Conservation (phyloP, 2,113 vertebrate species). For the Myrmophylax atrothorax region DNA sequence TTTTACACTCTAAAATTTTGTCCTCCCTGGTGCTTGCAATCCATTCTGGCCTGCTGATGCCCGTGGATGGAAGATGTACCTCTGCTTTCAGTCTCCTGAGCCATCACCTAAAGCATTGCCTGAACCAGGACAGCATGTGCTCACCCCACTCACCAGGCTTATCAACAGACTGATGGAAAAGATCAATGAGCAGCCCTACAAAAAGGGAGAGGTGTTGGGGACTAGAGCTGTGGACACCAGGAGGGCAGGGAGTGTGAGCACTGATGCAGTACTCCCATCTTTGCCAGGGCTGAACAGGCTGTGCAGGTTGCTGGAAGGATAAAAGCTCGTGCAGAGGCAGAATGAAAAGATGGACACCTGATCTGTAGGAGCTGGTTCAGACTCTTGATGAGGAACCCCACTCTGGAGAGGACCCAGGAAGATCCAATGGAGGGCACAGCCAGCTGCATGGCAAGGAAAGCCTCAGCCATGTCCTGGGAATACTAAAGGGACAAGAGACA, state of each 20-base stretch:
- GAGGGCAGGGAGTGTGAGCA: not conserved
- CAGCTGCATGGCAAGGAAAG: not conserved
- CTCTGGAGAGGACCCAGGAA: not conserved
- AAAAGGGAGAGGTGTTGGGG: not conserved
- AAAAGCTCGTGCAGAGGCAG: accelerated
- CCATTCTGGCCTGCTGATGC: not conserved
- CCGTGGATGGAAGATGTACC: not conserved
- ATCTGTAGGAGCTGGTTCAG: not conserved
- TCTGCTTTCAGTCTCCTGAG: not conserved
- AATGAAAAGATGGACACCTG: not conserved
- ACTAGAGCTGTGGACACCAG: not conserved
- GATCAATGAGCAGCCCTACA: not conserved
- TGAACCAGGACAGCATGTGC: accelerated
- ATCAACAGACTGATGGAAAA: not conserved
- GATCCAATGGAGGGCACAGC: not conserved
- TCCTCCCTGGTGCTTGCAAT: not conserved
- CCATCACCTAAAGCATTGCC: not conserved
- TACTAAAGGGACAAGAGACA: not conserved
- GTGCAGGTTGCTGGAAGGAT: not conserved
- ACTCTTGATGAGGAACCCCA: not conserved
- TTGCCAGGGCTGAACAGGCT: not conserved
- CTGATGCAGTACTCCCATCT: not conserved
- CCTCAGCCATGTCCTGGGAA: not conserved
- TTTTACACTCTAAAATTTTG: not conserved
- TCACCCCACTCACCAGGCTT: not conserved